Percentiles rank a stretch among this genome's conserved stretches.
These are phyloP conservation scores for Plemyria rubiginata DNA, from an alignment of 2,888 invertebrate genomes.

Conservation along the genomic window DNA sequence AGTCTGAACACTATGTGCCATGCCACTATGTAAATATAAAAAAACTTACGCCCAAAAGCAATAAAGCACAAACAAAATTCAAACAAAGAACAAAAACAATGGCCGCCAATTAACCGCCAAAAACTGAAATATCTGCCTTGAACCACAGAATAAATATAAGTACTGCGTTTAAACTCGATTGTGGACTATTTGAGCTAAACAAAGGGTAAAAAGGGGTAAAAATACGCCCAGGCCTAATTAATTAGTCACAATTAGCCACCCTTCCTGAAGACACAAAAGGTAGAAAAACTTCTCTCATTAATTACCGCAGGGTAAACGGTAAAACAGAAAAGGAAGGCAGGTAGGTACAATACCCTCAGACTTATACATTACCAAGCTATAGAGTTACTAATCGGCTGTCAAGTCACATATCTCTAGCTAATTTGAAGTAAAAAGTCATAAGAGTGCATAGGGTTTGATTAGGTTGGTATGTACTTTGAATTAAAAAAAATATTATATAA, in stretches of 20 bases:
- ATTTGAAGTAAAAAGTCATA: too few species aligned
- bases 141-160: too few species aligned
- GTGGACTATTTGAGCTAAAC: slow-evolving; percentile 58
- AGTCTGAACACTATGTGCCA: too few species aligned
- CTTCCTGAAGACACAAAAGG: slow-evolving; percentile 78
- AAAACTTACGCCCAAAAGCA: background rate
- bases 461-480: too few species aligned
- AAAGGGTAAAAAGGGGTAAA: slow-evolving; percentile 69
- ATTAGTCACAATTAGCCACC: slow-evolving; percentile 82
- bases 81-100: slow-evolving; percentile 56
- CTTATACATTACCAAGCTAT: background rate
- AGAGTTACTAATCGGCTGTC: too few species aligned
- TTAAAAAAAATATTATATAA: too few species aligned
- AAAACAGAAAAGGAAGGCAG: slow-evolving; percentile 13
- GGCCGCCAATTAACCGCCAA: slow-evolving; percentile 58
- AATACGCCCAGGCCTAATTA: slow-evolving; percentile 78
- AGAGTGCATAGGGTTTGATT: too few species aligned
- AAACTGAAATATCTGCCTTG: slow-evolving; percentile 56
- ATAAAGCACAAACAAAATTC: slow-evolving; percentile 36
- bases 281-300: slow-evolving; percentile 81
- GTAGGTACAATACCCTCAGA: slow-evolving; percentile 5
- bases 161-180: slow-evolving; percentile 49
- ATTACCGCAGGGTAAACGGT: slow-evolving; percentile 55
- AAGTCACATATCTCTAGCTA: too few species aligned
- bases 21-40: too few species aligned